Evolutionary conservation across 2,888 invertebrate genomes (phyloP), one percentile per base, ranked within the genome.

Genomic region (Heliconius ismenius): DNA sequence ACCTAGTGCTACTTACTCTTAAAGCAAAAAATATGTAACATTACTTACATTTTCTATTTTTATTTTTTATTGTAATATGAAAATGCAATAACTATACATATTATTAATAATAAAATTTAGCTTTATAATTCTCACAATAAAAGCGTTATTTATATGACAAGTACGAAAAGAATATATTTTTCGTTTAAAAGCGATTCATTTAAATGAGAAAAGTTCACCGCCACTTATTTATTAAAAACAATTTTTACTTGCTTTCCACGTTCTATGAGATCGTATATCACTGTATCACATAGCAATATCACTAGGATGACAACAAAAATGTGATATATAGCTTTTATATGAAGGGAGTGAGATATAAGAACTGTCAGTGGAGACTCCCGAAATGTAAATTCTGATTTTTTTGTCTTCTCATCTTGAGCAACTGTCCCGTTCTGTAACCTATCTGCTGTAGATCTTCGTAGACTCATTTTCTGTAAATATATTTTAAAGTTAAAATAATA

Each of bases 291-390:
- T 73, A 97, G 95, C 80, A 98, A 92, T 58, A 96, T 92, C 74
- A 97, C 93, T 58, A 98, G 92, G 81, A 97, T 96, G 26, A 96
- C 97, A 69, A 97, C 95, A 89, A 98, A 98, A 81, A 98, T 96
- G 87, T 98, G 97, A 88, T 98, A 97, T 81, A 98, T 96, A 4
- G 98, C 97, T 83, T 95, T 95, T 83, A 98, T 96, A 89, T 98
- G 98, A 74, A 96, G 95, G 0, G 92, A 92, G 73, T 96, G 95
- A 85, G 96, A 95, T 82, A 97, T 95, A 32, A 98, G 94, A 79
- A 97, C 97, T 0, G 97, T 98, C 76, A 98, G 92, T n/a, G 97
- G 93, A 0, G 98, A 98, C 86, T 97, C 96, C 80, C 98, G 94
- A 11, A 94, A 87, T n/a, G 95, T 86, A 86, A 98, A 98, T 78